phyloP scores from a whole-genome alignment of 2,888 invertebrate genomes.

The Dermolepida albohirtum region DNA sequence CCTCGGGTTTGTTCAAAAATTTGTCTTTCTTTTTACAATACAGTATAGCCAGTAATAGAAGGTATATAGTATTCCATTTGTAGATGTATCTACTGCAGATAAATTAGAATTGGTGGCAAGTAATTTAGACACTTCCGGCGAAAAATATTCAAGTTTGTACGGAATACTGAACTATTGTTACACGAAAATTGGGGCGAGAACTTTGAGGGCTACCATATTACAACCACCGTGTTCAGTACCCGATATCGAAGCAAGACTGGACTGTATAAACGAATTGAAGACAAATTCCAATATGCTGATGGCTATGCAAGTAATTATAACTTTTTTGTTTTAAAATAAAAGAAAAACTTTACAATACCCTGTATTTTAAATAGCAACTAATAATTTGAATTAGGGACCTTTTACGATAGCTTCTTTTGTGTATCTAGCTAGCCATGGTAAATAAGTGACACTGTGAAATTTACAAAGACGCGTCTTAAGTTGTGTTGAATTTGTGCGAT shows the following conservation, averaged over 20 bases:
- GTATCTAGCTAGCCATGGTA: too few species aligned
- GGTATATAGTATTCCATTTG: constrained; percentile 45
- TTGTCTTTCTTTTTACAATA: too few species aligned
- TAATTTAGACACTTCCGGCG: constrained; percentile 65
- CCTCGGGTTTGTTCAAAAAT: too few species aligned
- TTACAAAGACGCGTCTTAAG: too few species aligned
- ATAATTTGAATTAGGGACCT: too few species aligned
- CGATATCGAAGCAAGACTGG: constrained; percentile 76
- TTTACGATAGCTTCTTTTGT: too few species aligned
- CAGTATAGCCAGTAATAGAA: too few species aligned
- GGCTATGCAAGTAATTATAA: constrained; percentile 70
- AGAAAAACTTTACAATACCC: too few species aligned
- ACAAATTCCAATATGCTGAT: constrained; percentile 74
- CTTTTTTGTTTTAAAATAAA: too few species aligned
- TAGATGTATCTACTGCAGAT: constrained; percentile 85
- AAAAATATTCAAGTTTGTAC: constrained; percentile 69
- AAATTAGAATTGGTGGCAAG: constrained; percentile 78
- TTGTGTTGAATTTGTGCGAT: too few species aligned
- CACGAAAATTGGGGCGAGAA: constrained; percentile 80
- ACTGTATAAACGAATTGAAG: constrained; percentile 82
- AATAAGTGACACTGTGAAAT: too few species aligned
- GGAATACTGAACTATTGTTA: constrained; percentile 77
- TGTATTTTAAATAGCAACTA: too few species aligned
- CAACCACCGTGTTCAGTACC: constrained; percentile 80
- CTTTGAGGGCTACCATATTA: constrained; percentile 82